Base-by-base conservation (phyloP, 2,113 vertebrate species). In the Phyllopteryx taeniolatus region DNA sequence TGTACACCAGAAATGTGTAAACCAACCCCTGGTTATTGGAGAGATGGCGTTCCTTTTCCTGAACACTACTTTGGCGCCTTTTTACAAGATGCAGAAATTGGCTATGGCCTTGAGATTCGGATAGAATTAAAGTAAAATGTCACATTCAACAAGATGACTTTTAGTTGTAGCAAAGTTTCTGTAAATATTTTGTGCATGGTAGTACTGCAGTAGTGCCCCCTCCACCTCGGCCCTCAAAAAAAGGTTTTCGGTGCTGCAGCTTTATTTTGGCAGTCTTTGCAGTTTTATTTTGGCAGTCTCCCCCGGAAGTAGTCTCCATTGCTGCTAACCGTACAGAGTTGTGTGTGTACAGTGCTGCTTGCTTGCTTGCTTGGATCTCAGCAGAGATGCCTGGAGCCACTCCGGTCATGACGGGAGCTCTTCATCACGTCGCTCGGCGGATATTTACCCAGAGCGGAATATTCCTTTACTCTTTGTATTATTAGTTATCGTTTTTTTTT, bases 191-290 rank as follows among this genome's bases (percentile, higher is more conserved):
- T 27, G 27, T 27, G 27, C 1, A 27, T 27, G 27, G 27, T 27
- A 27, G 1, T 27, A 27, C 27, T 27, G 27, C 27, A 27, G 35
- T 39, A 6, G 1, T 39, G 35, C 35, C 35, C 35, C 35, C 35
- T 39, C 6, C 35, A 3, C 35, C 1, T 39, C 35, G 4, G 3
- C 35, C 6, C 35, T 8, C 4, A 10, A 12, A 12, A 11, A 62
- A 19, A 8, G 60, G 19, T 39, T 2, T 1, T 8, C 11, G 2
- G 1, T 6, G 2, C 7, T 11, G 61, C 35, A 22, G 20, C 42
- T 66, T 66, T 66, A 66, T 66, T 66, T 66, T 66, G 64, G 11
- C 64, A 14, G 64, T 66, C 64, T 65, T 6, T 6, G 35, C 35
- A 22, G 20, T 20, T 66, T 66, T 66, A 66, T 66, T 66, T 66